Percentiles rank a stretch among this genome's conserved stretches.
These are phyloP conservation scores for Chaitophorus viminalis DNA, from an alignment of 2,888 invertebrate genomes.

Conservation along the genomic window DNA sequence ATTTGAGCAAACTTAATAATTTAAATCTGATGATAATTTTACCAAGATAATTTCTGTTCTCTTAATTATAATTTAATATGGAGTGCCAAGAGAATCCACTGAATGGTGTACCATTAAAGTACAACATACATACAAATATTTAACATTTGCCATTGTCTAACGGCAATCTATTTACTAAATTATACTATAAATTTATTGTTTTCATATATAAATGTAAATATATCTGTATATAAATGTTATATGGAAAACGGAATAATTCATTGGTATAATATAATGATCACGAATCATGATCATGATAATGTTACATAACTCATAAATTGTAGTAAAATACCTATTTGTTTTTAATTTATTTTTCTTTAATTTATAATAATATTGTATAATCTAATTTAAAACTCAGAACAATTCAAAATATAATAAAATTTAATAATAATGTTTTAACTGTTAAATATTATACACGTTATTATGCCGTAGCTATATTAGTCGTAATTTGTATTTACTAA, in stretches of 20 bases:
- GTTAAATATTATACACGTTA: too few relatives aligned
- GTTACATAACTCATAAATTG: too few relatives aligned
- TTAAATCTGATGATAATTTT: constrained; percentile 15
- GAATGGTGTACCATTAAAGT: background rate
- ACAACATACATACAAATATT: background rate
- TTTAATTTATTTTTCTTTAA: background rate
- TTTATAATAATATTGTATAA: too few relatives aligned
- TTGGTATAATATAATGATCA: background rate
- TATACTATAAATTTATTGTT: background rate
- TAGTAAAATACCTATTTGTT: background rate
- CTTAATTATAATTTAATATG: constrained; percentile 18
- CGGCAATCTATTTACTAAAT: background rate
- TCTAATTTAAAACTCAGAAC: too few relatives aligned
- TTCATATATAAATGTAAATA: too few relatives aligned
- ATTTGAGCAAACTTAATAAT: constrained; percentile 33
- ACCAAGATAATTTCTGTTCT: background rate
- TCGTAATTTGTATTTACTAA: too few relatives aligned
- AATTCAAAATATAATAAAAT: too few relatives aligned
- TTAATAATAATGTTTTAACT: too few relatives aligned
- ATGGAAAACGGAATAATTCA: too few relatives aligned
- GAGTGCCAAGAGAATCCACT: background rate
- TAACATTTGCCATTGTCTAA: background rate
- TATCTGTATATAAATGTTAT: too few relatives aligned
- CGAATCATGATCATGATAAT: too few relatives aligned
- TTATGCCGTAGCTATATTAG: too few relatives aligned